phyloP scores from a whole-genome alignment of 2,888 invertebrate species.

The Heliconius aoede region DNA sequence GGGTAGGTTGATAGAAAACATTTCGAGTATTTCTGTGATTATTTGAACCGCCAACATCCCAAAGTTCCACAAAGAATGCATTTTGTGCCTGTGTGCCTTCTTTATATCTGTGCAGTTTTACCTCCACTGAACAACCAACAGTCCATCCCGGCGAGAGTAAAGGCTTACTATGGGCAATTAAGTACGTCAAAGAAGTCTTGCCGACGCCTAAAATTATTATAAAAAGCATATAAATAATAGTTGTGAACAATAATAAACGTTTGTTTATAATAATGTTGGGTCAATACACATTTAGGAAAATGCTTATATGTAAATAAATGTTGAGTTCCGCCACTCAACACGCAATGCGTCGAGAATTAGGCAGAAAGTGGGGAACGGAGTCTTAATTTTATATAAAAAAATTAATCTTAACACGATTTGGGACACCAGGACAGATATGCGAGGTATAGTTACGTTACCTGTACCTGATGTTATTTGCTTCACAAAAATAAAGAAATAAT shows the following conservation, averaged over 20 bases:
- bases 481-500: background rate
- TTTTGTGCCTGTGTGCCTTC: slow-evolving; percentile 96
- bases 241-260: background rate
- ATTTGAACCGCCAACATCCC: slow-evolving; percentile 98
- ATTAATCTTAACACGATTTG: no score
- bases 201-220: slow-evolving; percentile 90
- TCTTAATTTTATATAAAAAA: no score
- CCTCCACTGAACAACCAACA: slow-evolving; percentile 97
- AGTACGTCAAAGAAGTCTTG: slow-evolving; percentile 96
- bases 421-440: no score
- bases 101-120: slow-evolving; percentile 96
- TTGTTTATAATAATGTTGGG: no score
- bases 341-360: no score
- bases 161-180: slow-evolving; percentile 94
- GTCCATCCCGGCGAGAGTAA: slow-evolving; percentile 96
- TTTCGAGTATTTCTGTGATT: slow-evolving; percentile 96
- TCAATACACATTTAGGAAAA: background rate
- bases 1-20: slow-evolving; percentile 96
- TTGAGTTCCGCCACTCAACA: no score
- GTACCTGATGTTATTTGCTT: no score
- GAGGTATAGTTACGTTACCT: no score
- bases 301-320: background rate
- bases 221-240: background rate
- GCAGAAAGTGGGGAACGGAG: no score
- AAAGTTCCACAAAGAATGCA: slow-evolving; percentile 96